Base-by-base conservation (phyloP, 2,113 vertebrate genomes). In the Holacanthus passer region DNA sequence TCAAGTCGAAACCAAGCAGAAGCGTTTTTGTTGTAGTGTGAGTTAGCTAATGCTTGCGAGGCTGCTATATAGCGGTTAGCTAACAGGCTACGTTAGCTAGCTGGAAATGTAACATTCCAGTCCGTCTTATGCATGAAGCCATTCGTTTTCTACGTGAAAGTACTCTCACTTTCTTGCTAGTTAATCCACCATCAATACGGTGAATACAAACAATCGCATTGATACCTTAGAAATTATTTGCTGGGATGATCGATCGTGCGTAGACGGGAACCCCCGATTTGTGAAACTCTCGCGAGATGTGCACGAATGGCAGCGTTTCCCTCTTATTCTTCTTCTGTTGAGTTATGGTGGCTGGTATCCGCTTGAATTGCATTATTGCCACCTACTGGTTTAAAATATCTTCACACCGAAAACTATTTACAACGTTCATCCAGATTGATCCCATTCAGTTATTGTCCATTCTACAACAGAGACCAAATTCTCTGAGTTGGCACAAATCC, bases 361-460 rank as follows among this genome's bases (percentile, higher is more conserved):
- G n/a, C n/a, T n/a, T n/a, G n/a, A n/a, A n/a, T 0, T 0, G 2
- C 60, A 16, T 22, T 53, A 74, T 5, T 69, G 81, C 87, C 87
- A 27, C 66, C 85, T 22, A 0, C 11, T 71, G 89, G 65, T 39
- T n/a, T n/a, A n/a, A n/a, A n/a, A n/a, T n/a, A n/a, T n/a, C n/a
- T n/a, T n/a, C n/a, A n/a, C n/a, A n/a, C n/a, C n/a, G n/a, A n/a
- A n/a, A n/a, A n/a, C n/a, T n/a, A n/a, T n/a, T n/a, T n/a, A n/a
- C n/a, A n/a, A n/a, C n/a, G n/a, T n/a, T n/a, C n/a, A n/a, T n/a
- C n/a, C n/a, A n/a, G n/a, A n/a, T n/a, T n/a, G n/a, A n/a, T n/a
- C n/a, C n/a, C n/a, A n/a, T n/a, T n/a, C n/a, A n/a, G n/a, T n/a
- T n/a, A n/a, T n/a, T n/a, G n/a, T n/a, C n/a, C n/a, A n/a, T n/a